phyloP scores from a whole-genome alignment of 2,113 vertebrate genomes.

The Saguinus midas region DNA sequence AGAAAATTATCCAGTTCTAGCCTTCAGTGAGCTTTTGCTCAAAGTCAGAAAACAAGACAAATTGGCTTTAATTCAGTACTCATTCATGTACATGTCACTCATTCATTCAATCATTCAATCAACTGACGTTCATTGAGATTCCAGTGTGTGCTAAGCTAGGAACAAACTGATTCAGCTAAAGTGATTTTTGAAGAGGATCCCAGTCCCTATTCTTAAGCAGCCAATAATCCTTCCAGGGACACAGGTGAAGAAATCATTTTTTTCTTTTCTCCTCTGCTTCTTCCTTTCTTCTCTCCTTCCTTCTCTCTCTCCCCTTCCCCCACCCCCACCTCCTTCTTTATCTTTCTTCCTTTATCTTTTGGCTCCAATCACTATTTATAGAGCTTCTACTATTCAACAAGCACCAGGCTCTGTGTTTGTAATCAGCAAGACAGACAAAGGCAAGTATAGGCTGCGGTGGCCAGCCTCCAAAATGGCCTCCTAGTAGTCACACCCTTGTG shows the following conservation, averaged over 20 bases:
- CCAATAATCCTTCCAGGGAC: neutral
- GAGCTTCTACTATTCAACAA: neutral
- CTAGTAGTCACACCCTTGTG: neutral
- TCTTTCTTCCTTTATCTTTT: neutral
- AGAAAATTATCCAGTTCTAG: neutral
- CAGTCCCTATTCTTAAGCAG: neutral
- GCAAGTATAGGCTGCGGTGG: neutral
- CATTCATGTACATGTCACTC: neutral
- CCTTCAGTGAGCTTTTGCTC: neutral
- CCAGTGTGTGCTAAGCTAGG: neutral
- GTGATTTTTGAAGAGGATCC: neutral
- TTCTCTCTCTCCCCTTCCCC: neutral
- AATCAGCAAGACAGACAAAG: neutral
- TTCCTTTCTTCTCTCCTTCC: neutral
- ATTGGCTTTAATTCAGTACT: neutral
- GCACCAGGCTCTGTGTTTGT: neutral
- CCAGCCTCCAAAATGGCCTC: neutral
- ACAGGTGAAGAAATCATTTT: neutral
- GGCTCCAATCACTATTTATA: neutral
- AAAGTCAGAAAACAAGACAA: neutral
- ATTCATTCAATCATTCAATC: neutral
- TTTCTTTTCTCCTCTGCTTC: neutral
- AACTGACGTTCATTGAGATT: neutral
- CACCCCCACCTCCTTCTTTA: neutral
- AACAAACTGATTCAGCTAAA: neutral